Evolutionary conservation across 2,113 vertebrate species (phyloP).

Genomic region (Columba janthina): DNA sequence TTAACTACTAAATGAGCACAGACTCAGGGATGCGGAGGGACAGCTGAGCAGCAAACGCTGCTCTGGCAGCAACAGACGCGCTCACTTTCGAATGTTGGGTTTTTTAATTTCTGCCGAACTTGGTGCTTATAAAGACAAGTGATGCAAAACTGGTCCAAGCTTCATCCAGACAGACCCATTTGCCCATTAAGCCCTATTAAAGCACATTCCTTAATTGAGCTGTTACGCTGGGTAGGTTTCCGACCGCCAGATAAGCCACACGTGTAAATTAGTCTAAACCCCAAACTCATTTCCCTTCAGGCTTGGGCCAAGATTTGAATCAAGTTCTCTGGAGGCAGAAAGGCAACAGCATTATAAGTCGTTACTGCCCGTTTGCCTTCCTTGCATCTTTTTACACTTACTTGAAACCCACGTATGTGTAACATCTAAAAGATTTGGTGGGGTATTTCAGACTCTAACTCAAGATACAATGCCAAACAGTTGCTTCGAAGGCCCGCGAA

Average conservation of each 20-base stretch:
- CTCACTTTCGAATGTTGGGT: not conserved
- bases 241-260: not conserved
- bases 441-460: not conserved
- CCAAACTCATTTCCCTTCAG: constrained; percentile 34
- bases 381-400: not conserved
- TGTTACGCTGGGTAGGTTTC: not conserved
- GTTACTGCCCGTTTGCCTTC: not conserved
- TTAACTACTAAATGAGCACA: not conserved
- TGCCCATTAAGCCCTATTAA: not conserved
- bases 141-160: not conserved
- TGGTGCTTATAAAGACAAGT: not conserved
- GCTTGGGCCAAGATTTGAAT: constrained; percentile 25
- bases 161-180: not conserved
- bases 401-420: not conserved
- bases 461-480: not conserved
- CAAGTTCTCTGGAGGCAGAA: not conserved
- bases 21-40: not conserved
- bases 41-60: not conserved
- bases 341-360: not conserved
- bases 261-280: constrained; percentile 6
- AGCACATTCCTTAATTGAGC: not conserved
- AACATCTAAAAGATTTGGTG: not conserved
- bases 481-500: not conserved
- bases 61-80: not conserved
- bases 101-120: not conserved